phyloP scores from a whole-genome alignment of 2,888 invertebrate species.

The Deroplatys truncata region DNA sequence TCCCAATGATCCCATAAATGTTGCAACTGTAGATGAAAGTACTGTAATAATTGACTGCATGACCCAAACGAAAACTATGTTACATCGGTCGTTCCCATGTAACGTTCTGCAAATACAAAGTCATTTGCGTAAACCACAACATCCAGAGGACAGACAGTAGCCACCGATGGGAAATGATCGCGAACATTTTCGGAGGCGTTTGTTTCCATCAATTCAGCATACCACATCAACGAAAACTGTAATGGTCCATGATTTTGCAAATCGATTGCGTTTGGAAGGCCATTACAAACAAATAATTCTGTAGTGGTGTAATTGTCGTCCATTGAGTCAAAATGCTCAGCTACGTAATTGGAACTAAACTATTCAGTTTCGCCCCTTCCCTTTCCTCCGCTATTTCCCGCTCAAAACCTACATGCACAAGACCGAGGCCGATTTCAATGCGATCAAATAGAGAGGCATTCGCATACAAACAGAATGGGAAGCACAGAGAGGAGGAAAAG shows the following conservation, averaged over 20 bases:
- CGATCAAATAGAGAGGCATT: neutral
- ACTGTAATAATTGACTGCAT: no score
- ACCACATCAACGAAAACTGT: neutral
- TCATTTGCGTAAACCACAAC: neutral
- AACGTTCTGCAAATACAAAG: neutral
- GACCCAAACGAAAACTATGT: no score
- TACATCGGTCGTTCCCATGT: neutral
- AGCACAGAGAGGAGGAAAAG: neutral
- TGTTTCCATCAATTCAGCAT: neutral
- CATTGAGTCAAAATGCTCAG: neutral
- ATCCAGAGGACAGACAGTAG: neutral
- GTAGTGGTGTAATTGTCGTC: neutral
- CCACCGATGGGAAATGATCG: neutral
- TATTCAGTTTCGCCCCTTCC: neutral
- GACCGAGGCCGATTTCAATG: neutral
- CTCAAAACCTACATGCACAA: neutral
- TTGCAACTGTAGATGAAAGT: no score
- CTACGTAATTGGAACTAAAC: neutral
- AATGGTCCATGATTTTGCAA: constrained; percentile 1
- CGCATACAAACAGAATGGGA: neutral
- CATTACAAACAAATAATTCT: neutral
- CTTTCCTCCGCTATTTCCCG: no score
- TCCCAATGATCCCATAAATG: no score
- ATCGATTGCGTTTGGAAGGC: neutral
- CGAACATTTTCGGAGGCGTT: neutral